Base-by-base conservation (phyloP, 2,797 vertebrate species). In the Danio aesculapii region DNA sequence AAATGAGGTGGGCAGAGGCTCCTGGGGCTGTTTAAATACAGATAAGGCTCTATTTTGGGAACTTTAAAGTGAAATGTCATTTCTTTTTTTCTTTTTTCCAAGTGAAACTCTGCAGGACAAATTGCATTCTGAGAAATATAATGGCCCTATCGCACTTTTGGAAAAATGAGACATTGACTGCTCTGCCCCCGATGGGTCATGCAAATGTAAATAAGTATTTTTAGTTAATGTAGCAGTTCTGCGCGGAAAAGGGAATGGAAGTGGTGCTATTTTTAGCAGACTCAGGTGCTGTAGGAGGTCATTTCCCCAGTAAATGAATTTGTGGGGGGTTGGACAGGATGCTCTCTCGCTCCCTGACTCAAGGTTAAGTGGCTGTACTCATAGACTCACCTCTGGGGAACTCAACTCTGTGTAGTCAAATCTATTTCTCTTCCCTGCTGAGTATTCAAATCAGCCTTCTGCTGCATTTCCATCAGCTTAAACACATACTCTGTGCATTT, bases 321-420 rank as follows among this genome's bases (percentile, higher is more conserved):
- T 52, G 47, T 39, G 8, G 2, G 8, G n/a, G 21, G 16, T 52
- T 43, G 58, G 47, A 21, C 49, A n/a, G 58, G 49, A 53, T 1
- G 39, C 19, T 74, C 17, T 75, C 55, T 49, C 3, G 12, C 46
- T 70, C 52, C 17, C 57, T 44, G 72, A 71, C 58, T 58, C 53
- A 55, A 10, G 68, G 50, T 73, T 72, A 66, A 70, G 58, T 63
- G 43, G 57, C 21, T 69, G 8, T 41, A 17, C 73, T 58, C 61
- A 44, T n/a, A 58, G 52, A 73, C 62, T 52, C 47, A 12, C 53
- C 47, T 64, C 66, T 79, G 62, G 68, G 75, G 77, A 77, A 57
- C 57, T 66, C 41, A 67, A 67, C 52, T 55, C 62, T 46, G 12
- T 44, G 17, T 47, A 57, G 59, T 67, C 41, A 57, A 66, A 57